These are phyloP conservation scores for Apis dorsata DNA, from an alignment of 1,140 invertebrate species.

Conservation along the genomic window DNA sequence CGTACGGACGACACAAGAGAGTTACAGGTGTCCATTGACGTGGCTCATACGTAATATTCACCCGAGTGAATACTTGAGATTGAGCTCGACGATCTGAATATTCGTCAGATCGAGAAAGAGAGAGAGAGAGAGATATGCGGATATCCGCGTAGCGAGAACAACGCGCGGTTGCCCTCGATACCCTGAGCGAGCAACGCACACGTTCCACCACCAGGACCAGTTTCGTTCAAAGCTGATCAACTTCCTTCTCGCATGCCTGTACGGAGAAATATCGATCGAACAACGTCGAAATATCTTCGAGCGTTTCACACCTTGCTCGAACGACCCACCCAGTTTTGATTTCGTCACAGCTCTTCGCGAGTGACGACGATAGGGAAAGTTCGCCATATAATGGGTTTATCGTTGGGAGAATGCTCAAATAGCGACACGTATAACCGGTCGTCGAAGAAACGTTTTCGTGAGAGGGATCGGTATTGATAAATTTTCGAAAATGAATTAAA, in stretches of 20 bases:
- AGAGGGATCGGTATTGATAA: neutral
- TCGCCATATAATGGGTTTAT: conserved; percentile 25
- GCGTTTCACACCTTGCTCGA: conserved; percentile 16
- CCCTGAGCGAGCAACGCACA: neutral
- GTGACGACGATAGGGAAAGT: conserved; percentile 49
- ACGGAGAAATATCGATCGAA: neutral
- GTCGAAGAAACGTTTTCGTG: neutral
- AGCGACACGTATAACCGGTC: neutral
- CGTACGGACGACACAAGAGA: neutral
- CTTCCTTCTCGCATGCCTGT: neutral
- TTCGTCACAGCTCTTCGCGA: conserved; percentile 48
- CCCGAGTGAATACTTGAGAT: neutral
- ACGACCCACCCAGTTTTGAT: conserved; percentile 50
- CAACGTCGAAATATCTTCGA: conserved; percentile 23
- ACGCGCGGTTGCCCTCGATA: conserved; percentile 39
- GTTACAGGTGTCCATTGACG: neutral
- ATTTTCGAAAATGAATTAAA: neutral
- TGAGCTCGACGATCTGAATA: conserved; percentile 29
- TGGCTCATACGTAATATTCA: neutral
- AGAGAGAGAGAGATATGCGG: conserved; percentile 21
- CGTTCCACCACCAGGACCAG: neutral
- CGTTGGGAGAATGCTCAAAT: conserved; percentile 28
- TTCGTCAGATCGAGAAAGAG: neutral
- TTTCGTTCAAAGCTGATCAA: neutral
- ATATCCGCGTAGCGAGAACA: conserved; percentile 44